A percentile compares a stretch with the other conserved stretches of the same genome.
Conservation (phyloP, 2,113 vertebrate genomes). For the Elachura formosa region DNA sequence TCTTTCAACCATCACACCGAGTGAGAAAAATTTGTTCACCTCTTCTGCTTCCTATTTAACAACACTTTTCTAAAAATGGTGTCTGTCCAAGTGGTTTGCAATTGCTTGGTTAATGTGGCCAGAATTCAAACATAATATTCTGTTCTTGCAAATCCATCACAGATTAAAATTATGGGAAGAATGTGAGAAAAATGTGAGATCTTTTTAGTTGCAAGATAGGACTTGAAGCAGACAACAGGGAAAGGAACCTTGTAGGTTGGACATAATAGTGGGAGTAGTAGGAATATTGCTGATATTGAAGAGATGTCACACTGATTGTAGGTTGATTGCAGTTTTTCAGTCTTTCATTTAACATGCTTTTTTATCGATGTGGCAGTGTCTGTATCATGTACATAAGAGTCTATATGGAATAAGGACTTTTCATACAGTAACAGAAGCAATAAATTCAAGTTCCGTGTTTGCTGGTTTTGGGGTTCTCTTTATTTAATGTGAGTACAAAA, state of each 20-base stretch:
- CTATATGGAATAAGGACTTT: neutral
- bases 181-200: neutral
- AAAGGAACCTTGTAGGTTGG: neutral
- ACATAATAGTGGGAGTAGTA: neutral
- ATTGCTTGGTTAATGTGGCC: neutral
- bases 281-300: neutral
- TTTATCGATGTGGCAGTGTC: neutral
- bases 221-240: neutral
- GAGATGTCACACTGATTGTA: neutral
- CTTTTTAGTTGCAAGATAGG: neutral
- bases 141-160: neutral
- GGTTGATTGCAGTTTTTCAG: neutral
- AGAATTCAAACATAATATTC: neutral
- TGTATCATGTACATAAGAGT: fast-evolving
- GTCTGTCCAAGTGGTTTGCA: neutral
- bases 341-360: neutral
- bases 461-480: neutral
- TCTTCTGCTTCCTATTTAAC: neutral
- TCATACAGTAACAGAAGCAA: neutral
- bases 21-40: neutral
- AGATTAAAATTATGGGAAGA: neutral
- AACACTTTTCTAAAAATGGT: neutral
- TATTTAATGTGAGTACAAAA: neutral
- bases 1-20: neutral
- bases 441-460: neutral